Base-by-base conservation (phyloP, 2,888 invertebrate genomes). In the Archips crataeganus region DNA sequence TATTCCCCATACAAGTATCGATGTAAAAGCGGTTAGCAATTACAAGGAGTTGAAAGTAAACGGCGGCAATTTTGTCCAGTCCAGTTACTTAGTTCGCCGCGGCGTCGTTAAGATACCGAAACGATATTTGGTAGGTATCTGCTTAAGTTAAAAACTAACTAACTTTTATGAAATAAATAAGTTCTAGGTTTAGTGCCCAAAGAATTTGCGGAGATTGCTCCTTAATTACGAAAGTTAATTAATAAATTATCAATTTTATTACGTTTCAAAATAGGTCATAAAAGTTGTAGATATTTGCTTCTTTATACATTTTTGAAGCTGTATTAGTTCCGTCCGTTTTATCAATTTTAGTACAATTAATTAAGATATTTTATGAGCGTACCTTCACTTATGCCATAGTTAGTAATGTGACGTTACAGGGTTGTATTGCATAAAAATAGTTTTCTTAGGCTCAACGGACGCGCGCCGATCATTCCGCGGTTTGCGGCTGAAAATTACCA, bases 31-130 rank as follows among this genome's bases (percentile, higher is more conserved):
- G 88, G 88, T 85, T 84, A 88, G 88, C 90, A 90, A 91, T 92
- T 92, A 92, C 90, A 90, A 89, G 84, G 87, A 90, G 84, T 89
- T 88, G 81, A 87, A 88, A 88, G 88, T 91, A 91, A 92, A 92
- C 89, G 90, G 82, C 85, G 77, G 86, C 90, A 91, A 92, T 92
- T 91, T 90, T 75, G 87, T 85, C 83, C 85, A 84, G 84, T 87
- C 23, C 23, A 23, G 23, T 23, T 23, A 23, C 23, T 23, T 85
- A 85, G 86, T 85, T 84, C 83, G 83, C 79, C 66, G 80, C 80
- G 77, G 80, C 71, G 79, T 83, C 86, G 86, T 88, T 85, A 84
- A 80, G 80, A 74, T 75, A 76, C 79, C 77, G 76, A 74, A 75
- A 78, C 78, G 74, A 57, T 70, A 62, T 76, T 75, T 4, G 39